Evolutionary conservation across 2,888 invertebrate genomes (phyloP).

Genomic region (Rotaria sp.): DNA sequence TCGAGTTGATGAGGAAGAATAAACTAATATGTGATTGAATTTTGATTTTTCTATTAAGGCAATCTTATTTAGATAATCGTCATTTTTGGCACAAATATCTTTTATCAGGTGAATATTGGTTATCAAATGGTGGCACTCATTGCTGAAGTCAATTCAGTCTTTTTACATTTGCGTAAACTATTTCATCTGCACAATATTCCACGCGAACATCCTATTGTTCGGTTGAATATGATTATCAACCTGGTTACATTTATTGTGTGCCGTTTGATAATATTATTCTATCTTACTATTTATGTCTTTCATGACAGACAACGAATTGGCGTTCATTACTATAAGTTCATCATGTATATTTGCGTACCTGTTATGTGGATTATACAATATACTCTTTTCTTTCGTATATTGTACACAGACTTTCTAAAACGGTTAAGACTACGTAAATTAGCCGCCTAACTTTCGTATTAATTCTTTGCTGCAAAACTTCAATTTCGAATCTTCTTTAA

Average conservation of each 20-base stretch:
- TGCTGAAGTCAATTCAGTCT: slow-evolving; percentile 53
- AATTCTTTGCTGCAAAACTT: no score
- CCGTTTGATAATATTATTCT: background rate
- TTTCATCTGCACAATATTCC: slow-evolving; percentile 48
- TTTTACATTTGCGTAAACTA: slow-evolving; percentile 53
- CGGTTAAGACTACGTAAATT: background rate
- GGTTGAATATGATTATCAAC: background rate
- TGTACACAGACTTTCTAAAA: background rate
- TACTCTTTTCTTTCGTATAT: background rate
- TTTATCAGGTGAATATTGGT: slow-evolving; percentile 43
- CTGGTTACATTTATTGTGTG: background rate
- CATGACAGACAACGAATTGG: background rate
- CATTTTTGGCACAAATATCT: background rate
- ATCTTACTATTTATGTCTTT: background rate
- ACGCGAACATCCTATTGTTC: slow-evolving; percentile 42
- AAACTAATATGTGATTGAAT: background rate
- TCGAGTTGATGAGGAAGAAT: background rate
- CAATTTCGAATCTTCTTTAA: no score
- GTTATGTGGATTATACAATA: background rate
- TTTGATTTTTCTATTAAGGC: no score
- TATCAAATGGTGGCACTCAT: slow-evolving; percentile 51
- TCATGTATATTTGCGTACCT: background rate
- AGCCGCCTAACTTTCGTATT: background rate
- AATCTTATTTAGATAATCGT: background rate
- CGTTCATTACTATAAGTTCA: background rate